Evolutionary conservation across 2,888 invertebrate genomes (phyloP).

Genomic region (Calameuta pallipes): DNA sequence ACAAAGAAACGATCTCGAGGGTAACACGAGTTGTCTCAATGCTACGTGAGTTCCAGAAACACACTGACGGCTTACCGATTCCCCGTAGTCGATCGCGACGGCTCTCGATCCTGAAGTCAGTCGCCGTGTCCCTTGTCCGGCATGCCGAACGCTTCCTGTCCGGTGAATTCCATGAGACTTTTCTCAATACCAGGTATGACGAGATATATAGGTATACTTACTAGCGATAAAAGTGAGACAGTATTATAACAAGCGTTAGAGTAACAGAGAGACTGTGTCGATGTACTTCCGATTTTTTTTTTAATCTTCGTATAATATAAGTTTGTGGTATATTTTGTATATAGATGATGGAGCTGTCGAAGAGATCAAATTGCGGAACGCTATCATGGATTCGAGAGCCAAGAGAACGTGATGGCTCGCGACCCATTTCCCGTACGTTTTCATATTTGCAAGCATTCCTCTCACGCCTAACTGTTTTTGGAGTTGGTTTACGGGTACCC

Average conservation of each 20-base stretch:
- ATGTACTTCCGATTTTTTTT: neutral
- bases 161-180: conserved; percentile 30
- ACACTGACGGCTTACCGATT: conserved; percentile 51
- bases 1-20: conserved; percentile 23
- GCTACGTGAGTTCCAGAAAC: conserved; percentile 58
- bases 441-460: conserved; percentile 14
- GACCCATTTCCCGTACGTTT: conserved; percentile 33
- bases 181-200: conserved; percentile 19
- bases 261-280: neutral
- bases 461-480: neutral
- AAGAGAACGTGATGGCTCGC: conserved; percentile 35
- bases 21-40: conserved; percentile 33
- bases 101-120: conserved; percentile 15
- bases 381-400: neutral
- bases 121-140: conserved; percentile 36
- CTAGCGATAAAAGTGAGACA: neutral
- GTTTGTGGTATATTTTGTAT: neutral
- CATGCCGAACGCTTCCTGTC: conserved; percentile 42
- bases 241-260: neutral
- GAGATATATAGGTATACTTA: neutral
- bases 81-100: conserved; percentile 19
- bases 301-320: neutral
- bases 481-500: neutral
- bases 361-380: neutral
- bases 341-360: neutral